phyloP scores from a whole-genome alignment of 2,113 vertebrate genomes.

The Seriola dumerili region DNA sequence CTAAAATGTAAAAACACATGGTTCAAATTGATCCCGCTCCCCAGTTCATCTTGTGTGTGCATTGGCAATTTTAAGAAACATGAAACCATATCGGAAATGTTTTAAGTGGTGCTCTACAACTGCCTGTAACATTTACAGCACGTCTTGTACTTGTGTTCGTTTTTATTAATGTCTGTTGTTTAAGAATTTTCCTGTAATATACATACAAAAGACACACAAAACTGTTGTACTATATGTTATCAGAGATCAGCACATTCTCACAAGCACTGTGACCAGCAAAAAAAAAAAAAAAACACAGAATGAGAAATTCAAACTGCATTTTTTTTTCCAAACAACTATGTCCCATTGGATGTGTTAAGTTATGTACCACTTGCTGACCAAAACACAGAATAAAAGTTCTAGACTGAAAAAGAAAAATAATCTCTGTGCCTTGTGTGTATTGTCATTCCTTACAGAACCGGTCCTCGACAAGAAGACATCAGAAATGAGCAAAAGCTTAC shows the following conservation, averaged over 20 bases:
- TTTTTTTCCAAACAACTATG: constrained; percentile 61
- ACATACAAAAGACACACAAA: constrained; percentile 62
- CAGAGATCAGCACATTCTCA: constrained; percentile 62
- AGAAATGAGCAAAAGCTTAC: constrained; percentile 78
- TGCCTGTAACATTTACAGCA: constrained; percentile 79
- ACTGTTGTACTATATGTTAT: constrained; percentile 61
- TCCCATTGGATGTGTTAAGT: constrained; percentile 74
- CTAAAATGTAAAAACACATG: constrained; percentile 16
- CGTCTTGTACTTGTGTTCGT: constrained; percentile 67
- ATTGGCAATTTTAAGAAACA: constrained; percentile 50
- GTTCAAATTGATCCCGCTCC: constrained; percentile 33
- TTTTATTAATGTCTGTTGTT: constrained; percentile 76
- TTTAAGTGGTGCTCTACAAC: constrained; percentile 75
- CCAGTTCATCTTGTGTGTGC: constrained; percentile 39
- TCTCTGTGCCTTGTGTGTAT: constrained; percentile 25
- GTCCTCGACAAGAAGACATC: background rate
- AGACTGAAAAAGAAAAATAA: constrained; percentile 70
- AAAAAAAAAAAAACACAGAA: constrained; percentile 50
- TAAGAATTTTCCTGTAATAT: constrained; percentile 70
- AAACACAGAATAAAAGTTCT: constrained; percentile 81
- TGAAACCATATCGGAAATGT: constrained; percentile 62
- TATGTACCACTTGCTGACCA: constrained; percentile 75
- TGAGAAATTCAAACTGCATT: constrained; percentile 63
- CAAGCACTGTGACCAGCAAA: constrained; percentile 67
- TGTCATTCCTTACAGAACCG: background rate